Base-by-base conservation (phyloP, 2,888 invertebrate species). In the Auanema freiburgensis region DNA sequence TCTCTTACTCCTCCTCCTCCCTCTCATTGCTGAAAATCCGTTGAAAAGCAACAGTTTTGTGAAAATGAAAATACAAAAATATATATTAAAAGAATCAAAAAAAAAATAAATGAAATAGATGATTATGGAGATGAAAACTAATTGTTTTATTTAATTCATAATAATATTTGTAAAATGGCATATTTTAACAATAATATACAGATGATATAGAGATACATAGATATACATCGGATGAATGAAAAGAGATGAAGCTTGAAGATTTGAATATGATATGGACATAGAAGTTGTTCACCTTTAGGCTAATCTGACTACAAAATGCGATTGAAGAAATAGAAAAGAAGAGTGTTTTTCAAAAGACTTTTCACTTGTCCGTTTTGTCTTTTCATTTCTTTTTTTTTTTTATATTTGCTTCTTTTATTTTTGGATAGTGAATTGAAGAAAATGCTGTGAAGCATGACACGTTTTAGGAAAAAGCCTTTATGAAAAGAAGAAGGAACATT, bases 131-230 rank as follows among this genome's bases (percentile, higher is more conserved):
- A 18, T 18, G 21, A 18, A 49, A 49, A 18, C 18, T 18, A 21
- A 24, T 16, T 46, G 3, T 21, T 51, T 23, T 16, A 51, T n/a
- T 51, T 51, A 2, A n/a, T 51, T 24, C 16, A 51, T 16, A 51
- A 5, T 16, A 18, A 46, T 21, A 21, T 46, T n/a, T 51, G 21
- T 24, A n/a, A 24, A 51, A 51, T 51, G 49, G 49, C 18, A 46
- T 8, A 18, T 46, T 46, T 46, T n/a, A n/a, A 16, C 23, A 52
- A 52, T 24, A 52, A 52, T n/a, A 54, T 8, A 24, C 41, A 16
- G 14, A 8, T 5, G n/a, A 24, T 10, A 55, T 1, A 54, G n/a
- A 25, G 42, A 55, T 16, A 14, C 18, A 55, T 43, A 55, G 8
- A 6, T 41, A 54, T n/a, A 3, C 24, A 54, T 23, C 43, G 23